Evolutionary conservation across 2,888 invertebrate species (phyloP).

Genomic region (Tridacna crocea): DNA sequence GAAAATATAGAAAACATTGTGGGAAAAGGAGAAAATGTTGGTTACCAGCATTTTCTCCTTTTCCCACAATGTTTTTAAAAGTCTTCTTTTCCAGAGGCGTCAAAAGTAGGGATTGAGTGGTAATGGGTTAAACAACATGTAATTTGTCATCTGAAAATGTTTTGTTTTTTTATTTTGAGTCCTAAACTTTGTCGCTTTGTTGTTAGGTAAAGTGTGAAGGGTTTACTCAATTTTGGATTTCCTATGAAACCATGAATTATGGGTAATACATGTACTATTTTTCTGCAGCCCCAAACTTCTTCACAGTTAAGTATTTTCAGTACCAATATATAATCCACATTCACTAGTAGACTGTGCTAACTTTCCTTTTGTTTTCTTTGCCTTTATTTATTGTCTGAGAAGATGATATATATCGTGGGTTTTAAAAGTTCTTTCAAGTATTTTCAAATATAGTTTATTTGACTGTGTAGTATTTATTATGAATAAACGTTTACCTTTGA

Average conservation of each 20-base stretch:
- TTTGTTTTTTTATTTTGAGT: too few relatives aligned
- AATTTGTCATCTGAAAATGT: too few relatives aligned
- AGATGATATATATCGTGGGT: constrained; percentile 19
- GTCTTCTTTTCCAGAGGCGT: not conserved
- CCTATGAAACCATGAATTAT: not conserved
- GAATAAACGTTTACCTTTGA: constrained; percentile 23
- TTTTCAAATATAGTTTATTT: constrained; percentile 21
- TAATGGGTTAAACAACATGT: too few relatives aligned
- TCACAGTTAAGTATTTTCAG: not conserved
- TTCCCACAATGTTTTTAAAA: not conserved
- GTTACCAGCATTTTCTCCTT: constrained; percentile 8
- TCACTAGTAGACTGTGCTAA: not conserved
- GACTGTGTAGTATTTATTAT: constrained; percentile 30
- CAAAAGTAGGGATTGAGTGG: not conserved
- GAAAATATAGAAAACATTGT: not conserved
- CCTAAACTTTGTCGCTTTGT: too few relatives aligned
- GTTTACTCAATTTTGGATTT: not conserved
- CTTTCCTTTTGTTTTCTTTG: not conserved
- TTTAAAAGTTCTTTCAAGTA: constrained; percentile 21
- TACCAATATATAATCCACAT: not conserved
- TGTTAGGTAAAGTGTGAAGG: too few relatives aligned
- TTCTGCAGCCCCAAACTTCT: not conserved
- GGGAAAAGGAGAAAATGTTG: constrained; percentile 10
- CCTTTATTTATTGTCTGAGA: constrained; percentile 1
- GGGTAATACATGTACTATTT: not conserved